Conservation (phyloP, 2,797 vertebrate genomes). For the Acanthiza pusilla region DNA sequence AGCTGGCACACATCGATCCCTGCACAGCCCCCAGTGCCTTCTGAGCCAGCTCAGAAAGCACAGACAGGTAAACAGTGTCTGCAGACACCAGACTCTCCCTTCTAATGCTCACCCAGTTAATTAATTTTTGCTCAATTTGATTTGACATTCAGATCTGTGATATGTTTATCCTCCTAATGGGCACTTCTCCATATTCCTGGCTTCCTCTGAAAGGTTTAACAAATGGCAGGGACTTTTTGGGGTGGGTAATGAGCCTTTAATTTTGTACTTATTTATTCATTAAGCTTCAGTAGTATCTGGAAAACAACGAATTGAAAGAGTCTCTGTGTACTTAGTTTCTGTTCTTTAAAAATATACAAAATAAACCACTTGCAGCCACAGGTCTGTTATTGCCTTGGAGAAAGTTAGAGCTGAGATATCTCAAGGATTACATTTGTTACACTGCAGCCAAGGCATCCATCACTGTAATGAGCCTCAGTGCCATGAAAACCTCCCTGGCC, state of each 20-base stretch:
- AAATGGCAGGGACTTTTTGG: slow-evolving; percentile 23
- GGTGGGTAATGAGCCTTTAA: slow-evolving; percentile 54
- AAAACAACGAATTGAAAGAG: slow-evolving; percentile 4
- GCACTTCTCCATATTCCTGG: slow-evolving; percentile 20
- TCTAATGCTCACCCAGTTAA: background rate
- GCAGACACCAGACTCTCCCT: slow-evolving; percentile 22
- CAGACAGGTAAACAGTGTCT: slow-evolving; percentile 19
- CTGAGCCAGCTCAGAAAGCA: background rate
- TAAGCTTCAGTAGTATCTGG: background rate
- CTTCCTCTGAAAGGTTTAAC: slow-evolving; percentile 53
- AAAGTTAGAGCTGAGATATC: background rate
- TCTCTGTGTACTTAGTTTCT: background rate
- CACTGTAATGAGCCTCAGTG: background rate
- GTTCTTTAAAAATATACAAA: background rate
- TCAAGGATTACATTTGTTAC: background rate
- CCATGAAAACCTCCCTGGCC: background rate
- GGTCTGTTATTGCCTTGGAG: background rate
- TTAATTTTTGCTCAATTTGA: slow-evolving; percentile 57
- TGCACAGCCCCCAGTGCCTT: background rate
- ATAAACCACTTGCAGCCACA: background rate
- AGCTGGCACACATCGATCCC: background rate
- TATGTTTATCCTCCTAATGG: slow-evolving; percentile 56
- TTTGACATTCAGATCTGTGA: slow-evolving; percentile 55
- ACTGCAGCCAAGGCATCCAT: background rate
- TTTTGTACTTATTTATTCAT: slow-evolving; percentile 59